Conservation (phyloP, 2,113 vertebrate species). For the Megaleporinus macrocephalus region DNA sequence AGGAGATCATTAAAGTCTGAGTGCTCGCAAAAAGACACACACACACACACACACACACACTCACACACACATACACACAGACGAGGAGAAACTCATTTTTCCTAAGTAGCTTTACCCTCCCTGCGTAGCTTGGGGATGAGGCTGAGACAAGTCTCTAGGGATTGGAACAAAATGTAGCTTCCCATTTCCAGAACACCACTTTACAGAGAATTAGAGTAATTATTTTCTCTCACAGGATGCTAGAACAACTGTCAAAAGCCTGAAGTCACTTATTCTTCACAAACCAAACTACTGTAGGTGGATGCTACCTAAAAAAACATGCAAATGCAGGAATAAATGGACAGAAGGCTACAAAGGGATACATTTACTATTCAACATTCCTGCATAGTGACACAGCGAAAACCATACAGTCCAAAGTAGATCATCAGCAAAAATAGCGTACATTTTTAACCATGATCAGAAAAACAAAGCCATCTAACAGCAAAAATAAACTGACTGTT, state of each 20-base stretch:
- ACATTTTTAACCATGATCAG: too few species aligned
- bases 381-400: neutral
- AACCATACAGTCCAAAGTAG: neutral
- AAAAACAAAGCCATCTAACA: too few species aligned
- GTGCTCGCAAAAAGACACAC: neutral
- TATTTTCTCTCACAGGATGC: neutral
- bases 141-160: conserved; percentile 19
- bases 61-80: conserved; percentile 14
- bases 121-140: conserved; percentile 11
- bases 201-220: conserved; percentile 5
- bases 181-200: neutral
- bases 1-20: conserved; percentile 23
- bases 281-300: neutral
- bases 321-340: neutral
- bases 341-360: neutral
- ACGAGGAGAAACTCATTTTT: conserved; percentile 23
- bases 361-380: neutral
- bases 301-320: neutral
- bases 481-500: neutral
- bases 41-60: conserved; percentile 14
- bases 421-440: neutral
- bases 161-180: conserved; percentile 4
- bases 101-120: conserved; percentile 36
- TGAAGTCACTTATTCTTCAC: neutral
- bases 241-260: conserved; percentile 4